These are phyloP conservation scores for Heptranchias perlo DNA, from an alignment of 2,113 vertebrate genomes.

Conservation along the genomic window DNA sequence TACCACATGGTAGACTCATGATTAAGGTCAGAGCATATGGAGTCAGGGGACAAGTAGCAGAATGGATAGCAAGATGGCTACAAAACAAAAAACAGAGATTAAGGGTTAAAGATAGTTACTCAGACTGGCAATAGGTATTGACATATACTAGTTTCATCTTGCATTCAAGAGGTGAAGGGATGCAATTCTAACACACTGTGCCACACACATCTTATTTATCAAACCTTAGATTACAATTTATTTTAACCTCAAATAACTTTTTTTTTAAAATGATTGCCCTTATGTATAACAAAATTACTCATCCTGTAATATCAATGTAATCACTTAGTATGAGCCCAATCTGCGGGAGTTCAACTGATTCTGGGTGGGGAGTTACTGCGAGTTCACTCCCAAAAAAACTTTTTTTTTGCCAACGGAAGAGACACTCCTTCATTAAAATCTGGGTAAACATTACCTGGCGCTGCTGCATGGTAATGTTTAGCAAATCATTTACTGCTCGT, in stretches of 20 bases:
- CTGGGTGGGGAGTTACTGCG: neutral
- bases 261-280: neutral
- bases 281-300: neutral
- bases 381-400: neutral
- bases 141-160: neutral
- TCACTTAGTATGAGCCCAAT: no score
- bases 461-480: neutral
- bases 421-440: neutral
- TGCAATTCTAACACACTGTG: neutral
- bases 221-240: neutral
- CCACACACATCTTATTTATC: neutral
- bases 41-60: no score
- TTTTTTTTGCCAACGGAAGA: neutral
- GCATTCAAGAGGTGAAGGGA: neutral
- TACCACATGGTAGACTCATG: no score
- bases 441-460: neutral
- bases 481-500: neutral
- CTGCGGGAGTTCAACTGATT: neutral
- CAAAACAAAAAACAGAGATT: no score
- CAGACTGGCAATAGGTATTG: no score
- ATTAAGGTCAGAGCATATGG: no score
- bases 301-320: neutral
- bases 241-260: neutral
- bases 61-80: no score
- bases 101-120: no score